Conservation (phyloP, 2,888 invertebrate genomes). For the Orgyia antiqua region DNA sequence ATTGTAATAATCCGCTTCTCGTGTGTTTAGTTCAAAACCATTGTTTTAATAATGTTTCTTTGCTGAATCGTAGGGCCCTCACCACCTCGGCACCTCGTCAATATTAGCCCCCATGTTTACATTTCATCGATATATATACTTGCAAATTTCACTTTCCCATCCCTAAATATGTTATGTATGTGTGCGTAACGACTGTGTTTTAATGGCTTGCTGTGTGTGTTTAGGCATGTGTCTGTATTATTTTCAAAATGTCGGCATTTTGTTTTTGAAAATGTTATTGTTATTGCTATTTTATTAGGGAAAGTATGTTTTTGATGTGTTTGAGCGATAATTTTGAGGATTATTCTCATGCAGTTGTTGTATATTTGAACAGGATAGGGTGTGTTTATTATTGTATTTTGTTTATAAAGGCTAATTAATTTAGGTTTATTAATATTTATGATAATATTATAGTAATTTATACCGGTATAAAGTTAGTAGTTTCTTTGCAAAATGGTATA, state of each 20-base stretch:
- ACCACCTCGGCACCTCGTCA: constrained; percentile 35
- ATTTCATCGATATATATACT: constrained; percentile 56
- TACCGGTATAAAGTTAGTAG: no score
- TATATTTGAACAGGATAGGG: constrained; percentile 2
- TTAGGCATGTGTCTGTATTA: constrained; percentile 43
- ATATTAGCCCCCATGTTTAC: constrained; percentile 47
- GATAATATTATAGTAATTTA: no score
- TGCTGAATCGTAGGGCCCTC: constrained; percentile 43
- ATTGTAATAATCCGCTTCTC: constrained; percentile 64
- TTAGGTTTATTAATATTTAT: no score
- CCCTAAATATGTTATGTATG: constrained; percentile 55
- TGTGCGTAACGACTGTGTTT: constrained; percentile 42
- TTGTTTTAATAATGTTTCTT: constrained; percentile 60
- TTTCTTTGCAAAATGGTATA: no score
- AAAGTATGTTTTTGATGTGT: constrained; percentile 24
- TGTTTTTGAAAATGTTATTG: constrained; percentile 36
- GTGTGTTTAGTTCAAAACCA: constrained; percentile 46
- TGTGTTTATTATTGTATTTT: background rate
- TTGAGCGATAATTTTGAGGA: constrained; percentile 15
- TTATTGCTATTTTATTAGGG: constrained; percentile 26
- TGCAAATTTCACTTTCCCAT: constrained; percentile 47
- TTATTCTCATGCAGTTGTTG: constrained; percentile 8
- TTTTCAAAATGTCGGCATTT: constrained; percentile 38
- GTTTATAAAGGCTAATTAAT: background rate
- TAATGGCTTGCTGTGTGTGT: constrained; percentile 49